These are phyloP conservation scores for Haplochromis vanheusdeni DNA, from an alignment of 2,113 vertebrate genomes.

Conservation along the genomic window DNA sequence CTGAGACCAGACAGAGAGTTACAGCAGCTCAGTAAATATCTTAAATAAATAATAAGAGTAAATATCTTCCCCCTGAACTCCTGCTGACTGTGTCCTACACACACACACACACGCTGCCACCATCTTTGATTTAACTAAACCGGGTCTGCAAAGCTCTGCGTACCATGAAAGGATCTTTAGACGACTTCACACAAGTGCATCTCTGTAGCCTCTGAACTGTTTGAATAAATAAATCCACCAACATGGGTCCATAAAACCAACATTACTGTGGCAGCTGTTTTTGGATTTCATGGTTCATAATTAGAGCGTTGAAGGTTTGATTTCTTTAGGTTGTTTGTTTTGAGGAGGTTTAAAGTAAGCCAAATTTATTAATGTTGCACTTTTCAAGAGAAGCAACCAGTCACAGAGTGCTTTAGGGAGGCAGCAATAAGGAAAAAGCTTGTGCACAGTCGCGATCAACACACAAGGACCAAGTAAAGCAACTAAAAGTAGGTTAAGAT, in stretches of 20 bases:
- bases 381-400: not conserved
- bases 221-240: fast-evolving
- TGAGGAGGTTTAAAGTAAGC: fast-evolving
- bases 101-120: fast-evolving
- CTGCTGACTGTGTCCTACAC: not conserved
- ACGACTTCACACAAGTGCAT: not conserved
- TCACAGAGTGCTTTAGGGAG: not conserved
- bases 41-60: not conserved
- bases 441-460: fast-evolving
- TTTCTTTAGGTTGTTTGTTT: not conserved
- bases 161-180: not conserved
- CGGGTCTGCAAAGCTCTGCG: fast-evolving
- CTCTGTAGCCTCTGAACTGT: not conserved
- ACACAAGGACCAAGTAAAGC: fast-evolving
- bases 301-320: fast-evolving
- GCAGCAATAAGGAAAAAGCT: fast-evolving
- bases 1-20: fast-evolving
- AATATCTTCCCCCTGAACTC: not conserved
- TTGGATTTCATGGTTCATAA: fast-evolving
- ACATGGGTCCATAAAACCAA: fast-evolving
- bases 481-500: not conserved
- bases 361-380: fast-evolving
- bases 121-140: not conserved
- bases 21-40: not conserved
- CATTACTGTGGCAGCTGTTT: not conserved